Evolutionary conservation across 2,888 invertebrate genomes (phyloP), one percentile per base, ranked within the genome.

Genomic region (Euzophera pinguis): DNA sequence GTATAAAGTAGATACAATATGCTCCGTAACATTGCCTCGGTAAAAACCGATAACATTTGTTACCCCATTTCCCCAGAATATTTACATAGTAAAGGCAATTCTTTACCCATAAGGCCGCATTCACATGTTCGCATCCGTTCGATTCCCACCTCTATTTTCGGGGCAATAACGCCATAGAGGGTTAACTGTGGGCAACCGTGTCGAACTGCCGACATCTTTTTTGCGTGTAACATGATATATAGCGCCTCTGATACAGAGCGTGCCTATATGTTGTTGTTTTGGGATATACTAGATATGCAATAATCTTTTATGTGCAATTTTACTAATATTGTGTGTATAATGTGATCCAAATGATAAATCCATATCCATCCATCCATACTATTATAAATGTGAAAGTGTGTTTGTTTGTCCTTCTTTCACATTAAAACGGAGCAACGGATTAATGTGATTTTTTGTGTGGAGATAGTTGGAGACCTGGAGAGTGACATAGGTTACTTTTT

Each of bases 61-160:
- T 22, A 17, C n/a, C 47, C 47, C 47, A 22, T 37, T 43, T 12
- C 35, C 34, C 35, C 8, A 34, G 14, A 35, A 35, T 47, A 35
- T 35, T 34, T 47, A 34, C 47, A 14, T 17, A 34, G 35, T 47
- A 35, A 22, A 16, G 16, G 29, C 16, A 29, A 45, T 45, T 14
- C 45, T 45, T 45, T 32, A 13, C 45, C 8, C 29, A 14, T 32
- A 45, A 10, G 43, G 27, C 16, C 43, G 7, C 4, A 22, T 27
- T 43, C 8, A n/a, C 43, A 22, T 13, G 13, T 16, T n/a, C 14
- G 13, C 34, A 16, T 16, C 22, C 35, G 22, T 47, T 47, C 35
- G 35, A 34, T 47, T 47, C 17, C 16, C 47, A 47, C 47, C 47
- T 47, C 35, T 47, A 47, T 34, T 16, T 34, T 34, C 35, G 34